Evolutionary conservation across 1,140 invertebrate genomes (phyloP).

Genomic region (Drosophila erecta): DNA sequence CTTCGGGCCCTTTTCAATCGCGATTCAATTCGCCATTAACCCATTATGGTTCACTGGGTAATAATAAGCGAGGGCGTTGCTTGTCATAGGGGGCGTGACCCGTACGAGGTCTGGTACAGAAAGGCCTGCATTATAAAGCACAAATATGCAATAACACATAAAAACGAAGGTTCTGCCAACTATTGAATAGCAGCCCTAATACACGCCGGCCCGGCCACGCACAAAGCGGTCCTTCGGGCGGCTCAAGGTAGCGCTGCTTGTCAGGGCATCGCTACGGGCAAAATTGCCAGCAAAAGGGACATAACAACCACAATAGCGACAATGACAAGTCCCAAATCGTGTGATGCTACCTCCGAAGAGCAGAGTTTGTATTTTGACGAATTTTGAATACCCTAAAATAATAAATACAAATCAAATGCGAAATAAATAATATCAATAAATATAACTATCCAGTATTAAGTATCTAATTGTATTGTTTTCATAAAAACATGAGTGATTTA

Average conservation of each 20-base stretch:
- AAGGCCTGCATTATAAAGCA: constrained; percentile 40
- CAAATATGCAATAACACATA: constrained; percentile 81
- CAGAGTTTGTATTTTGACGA: neutral
- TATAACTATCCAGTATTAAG: too few species aligned
- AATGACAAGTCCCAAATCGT: constrained; percentile 54
- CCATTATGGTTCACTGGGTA: constrained; percentile 77
- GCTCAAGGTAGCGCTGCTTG: constrained; percentile 15
- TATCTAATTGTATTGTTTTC: neutral
- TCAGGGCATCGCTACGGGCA: constrained; percentile 42
- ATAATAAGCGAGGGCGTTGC: constrained; percentile 60
- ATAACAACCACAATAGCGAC: constrained; percentile 17
- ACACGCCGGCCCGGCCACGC: constrained; percentile 25
- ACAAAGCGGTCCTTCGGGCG: constrained; percentile 74
- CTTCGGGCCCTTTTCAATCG: constrained; percentile 58
- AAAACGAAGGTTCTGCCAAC: constrained; percentile 64
- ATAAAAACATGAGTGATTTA: too few species aligned
- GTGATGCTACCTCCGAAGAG: constrained; percentile 55
- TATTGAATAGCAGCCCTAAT: constrained; percentile 60
- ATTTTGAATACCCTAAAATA: constrained; percentile 3
- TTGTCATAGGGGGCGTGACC: constrained; percentile 1
- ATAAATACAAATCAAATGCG: neutral
- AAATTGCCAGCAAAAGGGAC: constrained; percentile 48
- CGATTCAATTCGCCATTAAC: constrained; percentile 82
- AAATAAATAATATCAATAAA: too few species aligned
- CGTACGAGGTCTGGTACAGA: constrained; percentile 6